Percentiles rank a stretch among this genome's conserved stretches.
Evolutionary conservation across 2,888 invertebrate genomes (phyloP).

Genomic region (Mechanitis messenoides): DNA sequence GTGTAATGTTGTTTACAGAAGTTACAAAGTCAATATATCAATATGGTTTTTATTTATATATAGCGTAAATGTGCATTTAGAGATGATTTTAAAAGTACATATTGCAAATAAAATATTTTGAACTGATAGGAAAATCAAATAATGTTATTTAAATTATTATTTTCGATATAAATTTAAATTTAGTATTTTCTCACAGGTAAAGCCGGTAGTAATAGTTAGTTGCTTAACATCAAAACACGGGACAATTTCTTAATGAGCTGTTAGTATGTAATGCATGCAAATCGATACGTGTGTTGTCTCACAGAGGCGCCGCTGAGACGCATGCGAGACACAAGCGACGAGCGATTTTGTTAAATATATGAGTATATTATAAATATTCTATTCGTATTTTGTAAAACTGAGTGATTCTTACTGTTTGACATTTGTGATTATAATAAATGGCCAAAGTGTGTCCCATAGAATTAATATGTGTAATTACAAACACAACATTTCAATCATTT

Average conservation of each 20-base stretch:
- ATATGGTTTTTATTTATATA: too few relatives aligned
- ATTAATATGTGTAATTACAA: too few relatives aligned
- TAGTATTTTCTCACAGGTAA: not conserved
- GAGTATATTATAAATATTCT: not conserved
- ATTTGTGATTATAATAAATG: too few relatives aligned
- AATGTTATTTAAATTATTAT: not conserved
- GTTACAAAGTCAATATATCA: too few relatives aligned
- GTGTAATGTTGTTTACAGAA: too few relatives aligned
- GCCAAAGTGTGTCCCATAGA: too few relatives aligned
- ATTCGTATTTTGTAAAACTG: not conserved
- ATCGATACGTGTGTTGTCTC: conserved; percentile 57
- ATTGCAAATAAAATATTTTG: too few relatives aligned
- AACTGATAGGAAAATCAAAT: too few relatives aligned
- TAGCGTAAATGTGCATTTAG: too few relatives aligned
- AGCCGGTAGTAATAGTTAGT: conserved; percentile 24
- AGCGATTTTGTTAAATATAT: not conserved
- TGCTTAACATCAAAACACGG: conserved; percentile 60
- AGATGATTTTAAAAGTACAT: too few relatives aligned
- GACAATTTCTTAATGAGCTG: conserved; percentile 61
- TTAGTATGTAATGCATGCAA: conserved; percentile 64
- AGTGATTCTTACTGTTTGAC: too few relatives aligned
- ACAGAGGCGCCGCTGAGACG: conserved; percentile 44
- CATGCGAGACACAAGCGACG: conserved; percentile 14
- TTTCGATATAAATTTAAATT: not conserved
- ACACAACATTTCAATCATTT: too few relatives aligned